A percentile compares a stretch with the other conserved stretches of the same genome.
Evolutionary conservation across 2,797 vertebrate species (phyloP).

Genomic region (Pseudomugil tenellus): DNA sequence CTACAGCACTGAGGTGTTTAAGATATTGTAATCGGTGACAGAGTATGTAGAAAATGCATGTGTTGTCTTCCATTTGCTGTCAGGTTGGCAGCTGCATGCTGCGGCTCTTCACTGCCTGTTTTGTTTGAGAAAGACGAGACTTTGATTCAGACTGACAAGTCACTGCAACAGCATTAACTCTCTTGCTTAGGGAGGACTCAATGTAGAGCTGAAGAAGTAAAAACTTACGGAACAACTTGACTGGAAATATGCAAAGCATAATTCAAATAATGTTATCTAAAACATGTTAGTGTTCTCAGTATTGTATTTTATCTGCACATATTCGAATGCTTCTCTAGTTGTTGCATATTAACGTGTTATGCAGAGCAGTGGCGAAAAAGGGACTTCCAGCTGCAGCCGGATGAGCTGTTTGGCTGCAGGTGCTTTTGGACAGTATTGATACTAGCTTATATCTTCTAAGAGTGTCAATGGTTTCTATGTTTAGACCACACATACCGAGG

Average conservation of each 20-base stretch:
- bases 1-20: slow-evolving; percentile 11
- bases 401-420: background rate
- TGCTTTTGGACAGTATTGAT: slow-evolving; percentile 26
- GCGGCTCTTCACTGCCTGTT: background rate
- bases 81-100: slow-evolving; percentile 11
- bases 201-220: slow-evolving; percentile 22
- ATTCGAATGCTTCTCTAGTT: background rate
- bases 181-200: slow-evolving; percentile 10
- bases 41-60: slow-evolving; percentile 4
- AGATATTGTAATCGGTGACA: background rate
- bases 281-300: slow-evolving; percentile 19
- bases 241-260: slow-evolving; percentile 37
- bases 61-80: slow-evolving; percentile 51
- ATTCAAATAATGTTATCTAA: slow-evolving; percentile 3
- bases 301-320: slow-evolving; percentile 36
- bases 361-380: slow-evolving; percentile 2
- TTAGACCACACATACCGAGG: slow-evolving; percentile 30
- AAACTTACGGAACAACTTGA: slow-evolving; percentile 16
- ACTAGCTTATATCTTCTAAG: background rate
- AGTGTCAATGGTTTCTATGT: slow-evolving; percentile 53
- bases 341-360: slow-evolving; percentile 19
- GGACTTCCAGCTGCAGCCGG: background rate
- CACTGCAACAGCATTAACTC: slow-evolving; percentile 3
- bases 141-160: slow-evolving; percentile 11
- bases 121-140: slow-evolving; percentile 6